Conservation (phyloP, 35 echinoderm and acorn worm species). For the Diadema setosum region DNA sequence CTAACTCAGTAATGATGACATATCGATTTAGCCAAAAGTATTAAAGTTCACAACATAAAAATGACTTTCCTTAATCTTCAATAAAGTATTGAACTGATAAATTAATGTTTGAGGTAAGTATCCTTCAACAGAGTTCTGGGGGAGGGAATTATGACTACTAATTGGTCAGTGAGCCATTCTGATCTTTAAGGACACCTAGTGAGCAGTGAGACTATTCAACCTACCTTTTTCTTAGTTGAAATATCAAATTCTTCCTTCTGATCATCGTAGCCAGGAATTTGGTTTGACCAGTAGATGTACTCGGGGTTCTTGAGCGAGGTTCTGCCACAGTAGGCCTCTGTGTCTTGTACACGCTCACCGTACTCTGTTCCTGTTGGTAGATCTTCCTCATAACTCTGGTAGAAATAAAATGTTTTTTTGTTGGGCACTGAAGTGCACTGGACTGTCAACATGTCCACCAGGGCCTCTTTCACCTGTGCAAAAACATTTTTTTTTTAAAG, state of each 20-base stretch:
- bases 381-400: conserved; percentile 29
- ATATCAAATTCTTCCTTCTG: not conserved
- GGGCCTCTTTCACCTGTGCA: conserved; percentile 30
- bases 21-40: too few relatives aligned
- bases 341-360: conserved; percentile 5
- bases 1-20: too few relatives aligned
- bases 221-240: not conserved
- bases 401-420: not conserved
- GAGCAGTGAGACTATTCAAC: too few relatives aligned
- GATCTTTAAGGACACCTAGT: too few relatives aligned
- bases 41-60: too few relatives aligned
- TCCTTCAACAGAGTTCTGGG: too few relatives aligned
- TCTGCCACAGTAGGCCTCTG: conserved; percentile 51
- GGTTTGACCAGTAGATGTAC: not conserved
- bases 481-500: not conserved
- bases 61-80: too few relatives aligned
- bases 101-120: too few relatives aligned
- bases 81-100: too few relatives aligned
- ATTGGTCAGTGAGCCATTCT: too few relatives aligned
- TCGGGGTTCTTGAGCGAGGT: conserved; percentile 37
- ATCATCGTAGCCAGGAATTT: not conserved
- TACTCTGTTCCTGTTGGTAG: not conserved
- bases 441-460: conserved; percentile 41
- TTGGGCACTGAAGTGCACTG: not conserved
- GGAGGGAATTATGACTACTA: too few relatives aligned